Evolutionary conservation across 2,888 invertebrate genomes (phyloP), one percentile per base, ranked within the genome.

Genomic region (Dromius quadrimaculatus): DNA sequence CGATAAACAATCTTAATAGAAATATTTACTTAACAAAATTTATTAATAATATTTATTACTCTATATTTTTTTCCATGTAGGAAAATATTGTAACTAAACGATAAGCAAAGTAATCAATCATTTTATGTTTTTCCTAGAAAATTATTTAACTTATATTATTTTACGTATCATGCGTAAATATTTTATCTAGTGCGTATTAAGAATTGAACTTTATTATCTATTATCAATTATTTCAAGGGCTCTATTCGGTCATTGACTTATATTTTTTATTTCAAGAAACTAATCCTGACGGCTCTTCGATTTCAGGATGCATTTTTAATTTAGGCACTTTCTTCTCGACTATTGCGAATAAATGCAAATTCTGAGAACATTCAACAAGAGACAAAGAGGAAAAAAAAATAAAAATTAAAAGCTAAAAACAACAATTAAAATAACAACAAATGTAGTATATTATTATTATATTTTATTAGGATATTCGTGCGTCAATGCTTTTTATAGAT

Each of bases 141-240:
- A 23, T 13, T 23, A 54, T 54, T 15, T 36, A 3, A 47, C 20
- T 47, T 47, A 47, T n/a, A n/a, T 22, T 20, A 47, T 20, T 59
- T 59, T 59, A 59, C 59, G 59, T 36, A 59, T 59, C 15, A 17
- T 34, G 36, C 59, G 59, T 36, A 59, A 36, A 19, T 59, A 15
- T 36, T 59, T 34, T 32, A 54, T 54, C 36, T 59, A 6, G 36
- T 8, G 59, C 59, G 59, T 59, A 59, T 15, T 59, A 59, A n/a
- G 19, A 15, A 47, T 17, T 59, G 59, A 23, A 59, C 59, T 59
- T 36, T 59, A 59, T 1, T 20, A 8, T 36, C 36, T 34, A 23
- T 1, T 59, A 36, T 59, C 34, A 20, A 20, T 36, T 15, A 22
- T 47, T 36, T 59, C 36, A 34, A 59, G 36, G 59, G 59, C 36